Percentiles rank a stretch among this genome's conserved stretches.
Evolutionary conservation across 2,797 vertebrate species (phyloP).

Genomic region (Phoxinus dragarum): DNA sequence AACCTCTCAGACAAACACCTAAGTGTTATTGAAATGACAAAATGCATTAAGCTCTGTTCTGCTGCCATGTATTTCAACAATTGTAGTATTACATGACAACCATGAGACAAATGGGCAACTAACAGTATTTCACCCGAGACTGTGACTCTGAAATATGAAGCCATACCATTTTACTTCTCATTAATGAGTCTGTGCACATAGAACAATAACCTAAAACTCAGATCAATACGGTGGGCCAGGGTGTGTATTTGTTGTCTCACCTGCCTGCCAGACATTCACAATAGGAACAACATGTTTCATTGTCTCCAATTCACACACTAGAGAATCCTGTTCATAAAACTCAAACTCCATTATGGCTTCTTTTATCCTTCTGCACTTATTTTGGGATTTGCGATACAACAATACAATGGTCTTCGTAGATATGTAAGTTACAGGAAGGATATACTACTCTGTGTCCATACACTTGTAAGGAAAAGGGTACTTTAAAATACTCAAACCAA

Average conservation of each 20-base stretch:
- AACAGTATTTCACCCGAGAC: conserved; percentile 50
- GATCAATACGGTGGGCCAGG: conserved; percentile 67
- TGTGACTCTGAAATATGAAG: conserved; percentile 34
- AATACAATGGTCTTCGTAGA: neutral
- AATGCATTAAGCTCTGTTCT: conserved; percentile 56
- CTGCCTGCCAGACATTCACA: conserved; percentile 60
- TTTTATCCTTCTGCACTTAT: conserved; percentile 61
- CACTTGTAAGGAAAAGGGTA: conserved; percentile 57
- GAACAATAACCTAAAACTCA: conserved; percentile 58
- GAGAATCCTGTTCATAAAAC: conserved; percentile 57
- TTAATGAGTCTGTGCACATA: conserved; percentile 61
- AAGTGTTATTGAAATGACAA: conserved; percentile 59
- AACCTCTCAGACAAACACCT: conserved; percentile 37
- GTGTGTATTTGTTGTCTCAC: conserved; percentile 52
- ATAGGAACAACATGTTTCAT: conserved; percentile 64
- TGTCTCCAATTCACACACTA: conserved; percentile 65
- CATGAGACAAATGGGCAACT: conserved; percentile 43
- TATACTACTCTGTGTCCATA: conserved; percentile 34
- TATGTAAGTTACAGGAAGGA: neutral
- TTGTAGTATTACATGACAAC: conserved; percentile 47
- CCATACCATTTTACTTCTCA: conserved; percentile 55
- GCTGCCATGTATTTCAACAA: conserved; percentile 57
- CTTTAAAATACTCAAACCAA: conserved; percentile 59
- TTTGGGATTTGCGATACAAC: conserved; percentile 20
- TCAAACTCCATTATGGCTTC: conserved; percentile 46